These are phyloP conservation scores for Lissocephala sabroskyi DNA, from an alignment of 2,888 invertebrate species.

Conservation along the genomic window DNA sequence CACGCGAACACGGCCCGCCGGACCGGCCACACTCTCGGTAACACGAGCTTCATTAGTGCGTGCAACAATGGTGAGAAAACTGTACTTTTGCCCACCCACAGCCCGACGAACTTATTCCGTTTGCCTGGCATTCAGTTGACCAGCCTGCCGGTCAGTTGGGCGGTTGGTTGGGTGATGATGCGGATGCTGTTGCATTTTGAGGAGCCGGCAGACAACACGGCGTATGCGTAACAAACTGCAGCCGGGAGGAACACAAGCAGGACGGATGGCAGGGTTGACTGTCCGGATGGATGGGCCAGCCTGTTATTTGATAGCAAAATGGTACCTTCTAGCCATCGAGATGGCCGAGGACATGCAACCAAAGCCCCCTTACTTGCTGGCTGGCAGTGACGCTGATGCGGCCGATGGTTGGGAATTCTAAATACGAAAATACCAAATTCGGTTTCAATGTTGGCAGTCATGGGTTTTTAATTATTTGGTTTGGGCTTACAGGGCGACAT, in stretches of 20 bases:
- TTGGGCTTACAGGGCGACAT: constrained; percentile 24
- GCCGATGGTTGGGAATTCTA: too few relatives aligned
- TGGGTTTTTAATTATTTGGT: constrained; percentile 60
- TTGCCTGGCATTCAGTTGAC: constrained; percentile 43
- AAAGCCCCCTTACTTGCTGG: constrained; percentile 4
- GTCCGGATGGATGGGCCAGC: background rate
- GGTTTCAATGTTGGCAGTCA: constrained; percentile 29
- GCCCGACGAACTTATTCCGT: background rate
- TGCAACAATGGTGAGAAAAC: constrained; percentile 63
- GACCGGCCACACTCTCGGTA: constrained; percentile 36
- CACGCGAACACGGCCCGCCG: constrained; percentile 12
- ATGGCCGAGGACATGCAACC: constrained; percentile 31
- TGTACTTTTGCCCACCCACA: too few relatives aligned
- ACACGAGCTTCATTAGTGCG: constrained; percentile 67
- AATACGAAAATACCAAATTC: too few relatives aligned
- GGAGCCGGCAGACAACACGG: constrained; percentile 28
- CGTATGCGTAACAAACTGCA: constrained; percentile 44
- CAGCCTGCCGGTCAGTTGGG: too few relatives aligned
- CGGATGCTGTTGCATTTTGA: background rate
- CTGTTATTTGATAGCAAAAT: constrained; percentile 54
- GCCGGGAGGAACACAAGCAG: constrained; percentile 1
- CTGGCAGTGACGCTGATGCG: too few relatives aligned
- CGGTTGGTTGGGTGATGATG: too few relatives aligned
- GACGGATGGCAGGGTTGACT: background rate
- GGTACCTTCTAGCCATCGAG: constrained; percentile 34